Base-by-base conservation (phyloP, 2,113 vertebrate genomes). In the Fulica atra region DNA sequence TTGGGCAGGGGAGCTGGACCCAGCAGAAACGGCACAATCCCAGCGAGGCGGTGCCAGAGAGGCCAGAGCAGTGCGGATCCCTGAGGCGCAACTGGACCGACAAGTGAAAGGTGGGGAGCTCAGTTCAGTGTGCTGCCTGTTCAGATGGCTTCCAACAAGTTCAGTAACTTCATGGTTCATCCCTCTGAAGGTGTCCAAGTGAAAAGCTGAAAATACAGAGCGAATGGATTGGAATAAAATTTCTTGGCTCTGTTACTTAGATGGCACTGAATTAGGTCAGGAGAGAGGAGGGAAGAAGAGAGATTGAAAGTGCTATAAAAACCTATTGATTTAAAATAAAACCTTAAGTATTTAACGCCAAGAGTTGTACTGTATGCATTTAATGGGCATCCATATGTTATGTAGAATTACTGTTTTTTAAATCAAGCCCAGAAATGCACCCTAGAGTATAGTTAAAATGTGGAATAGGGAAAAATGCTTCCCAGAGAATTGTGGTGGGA, bases 51-150 rank as follows among this genome's bases (percentile, higher is more conserved):
- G 28, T 29, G 4, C 16, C 10, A 11, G 26, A 25, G 42, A 23
- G 2, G 3, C 4, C 3, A 16, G 38, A 36, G 29, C 21, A 3
- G 1, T 24, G 4, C 44, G 17, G 44, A 17, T 24, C 28, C 11
- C 9, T 40, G 9, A 15, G 46, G 38, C 13, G 16, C 25, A 11
- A 2, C 0, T 19, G 59, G 31, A 28, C 64, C 14, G 23, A 24
- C 33, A 35, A 11, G 6, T 16, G 48, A 7, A 35, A 50, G 21
- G 7, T 13, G 19, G 17, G 24, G 23, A 14, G 11, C 26, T 10
- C 15, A 5, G 19, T 21, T 11, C 10, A 5, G 13, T 16, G 6
- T 2, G 5, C 10, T 10, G 2, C 10, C 36, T 65, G 1, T 9
- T 81, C 48, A 11, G 44, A 4, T 36, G 5, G 33, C 10, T 50